A percentile compares a stretch with the other conserved stretches of the same genome.
Conservation (phyloP, 2,888 invertebrate species). For the Drosophila nigricruria region DNA sequence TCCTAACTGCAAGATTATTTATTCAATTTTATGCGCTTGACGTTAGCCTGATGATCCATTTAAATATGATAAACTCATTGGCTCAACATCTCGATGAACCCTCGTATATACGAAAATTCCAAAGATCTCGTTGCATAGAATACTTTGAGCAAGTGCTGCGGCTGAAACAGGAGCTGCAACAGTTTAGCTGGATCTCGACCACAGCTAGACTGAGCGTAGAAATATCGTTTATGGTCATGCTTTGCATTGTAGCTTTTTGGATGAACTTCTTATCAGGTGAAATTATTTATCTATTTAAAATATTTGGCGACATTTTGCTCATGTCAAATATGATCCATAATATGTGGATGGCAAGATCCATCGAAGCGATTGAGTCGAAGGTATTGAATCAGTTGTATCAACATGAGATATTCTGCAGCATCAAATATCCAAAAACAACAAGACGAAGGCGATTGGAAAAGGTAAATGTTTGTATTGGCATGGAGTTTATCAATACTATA, state of each 20-base stretch:
- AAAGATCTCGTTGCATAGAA: constrained; percentile 1
- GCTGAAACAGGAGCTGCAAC: not conserved
- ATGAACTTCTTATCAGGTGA: not conserved
- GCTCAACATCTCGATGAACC: not conserved
- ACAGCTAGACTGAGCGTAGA: not conserved
- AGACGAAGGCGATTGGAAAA: not conserved
- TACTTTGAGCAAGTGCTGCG: constrained; percentile 9
- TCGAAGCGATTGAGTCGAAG: constrained; percentile 10
- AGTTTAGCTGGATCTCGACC: constrained; percentile 4
- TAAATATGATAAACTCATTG: not conserved
- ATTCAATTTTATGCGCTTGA: constrained; percentile 9
- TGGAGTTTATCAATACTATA: not conserved
- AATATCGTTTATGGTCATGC: not conserved
- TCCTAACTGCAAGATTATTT: not conserved
- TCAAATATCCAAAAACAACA: fast-evolving
- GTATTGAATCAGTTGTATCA: constrained; percentile 12
- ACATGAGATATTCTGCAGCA: not conserved
- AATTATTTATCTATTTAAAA: not conserved
- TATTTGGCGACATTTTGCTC: fast-evolving
- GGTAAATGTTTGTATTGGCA: constrained; percentile 5
- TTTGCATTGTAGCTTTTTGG: not conserved
- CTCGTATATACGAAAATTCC: too few relatives aligned
- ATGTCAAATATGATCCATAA: constrained; percentile 9
- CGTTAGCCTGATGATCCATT: constrained; percentile 6
- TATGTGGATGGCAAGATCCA: constrained; percentile 3